Evolutionary conservation across 2,113 vertebrate species (phyloP).

Genomic region (Halichoerus grypus): DNA sequence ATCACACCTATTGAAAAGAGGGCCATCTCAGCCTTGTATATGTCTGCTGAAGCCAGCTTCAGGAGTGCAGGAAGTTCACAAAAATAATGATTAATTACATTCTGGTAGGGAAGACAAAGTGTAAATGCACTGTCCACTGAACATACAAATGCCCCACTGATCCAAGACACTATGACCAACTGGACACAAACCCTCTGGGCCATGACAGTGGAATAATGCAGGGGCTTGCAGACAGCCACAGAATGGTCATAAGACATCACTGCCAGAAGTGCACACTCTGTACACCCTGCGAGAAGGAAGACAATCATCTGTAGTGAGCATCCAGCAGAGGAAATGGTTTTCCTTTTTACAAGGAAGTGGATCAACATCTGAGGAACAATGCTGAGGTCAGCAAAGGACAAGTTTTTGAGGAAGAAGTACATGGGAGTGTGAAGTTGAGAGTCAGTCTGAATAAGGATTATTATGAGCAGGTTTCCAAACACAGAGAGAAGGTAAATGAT

Average conservation of each 20-base stretch:
- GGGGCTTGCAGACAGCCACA: conserved; percentile 68
- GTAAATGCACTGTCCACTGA: conserved; percentile 68
- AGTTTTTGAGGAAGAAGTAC: conserved; percentile 79
- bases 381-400: conserved; percentile 77
- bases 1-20: conserved; percentile 70
- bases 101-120: conserved; percentile 64
- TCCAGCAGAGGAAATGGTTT: conserved; percentile 65
- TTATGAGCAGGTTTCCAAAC: conserved; percentile 76
- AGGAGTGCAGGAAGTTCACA: conserved; percentile 71
- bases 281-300: conserved; percentile 65
- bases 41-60: conserved; percentile 70
- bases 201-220: conserved; percentile 71
- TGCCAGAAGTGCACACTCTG: conserved; percentile 56
- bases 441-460: conserved; percentile 63
- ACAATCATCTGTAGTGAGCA: conserved; percentile 66
- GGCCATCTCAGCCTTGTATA: conserved; percentile 64
- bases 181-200: conserved; percentile 53
- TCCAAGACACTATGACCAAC: conserved; percentile 62
- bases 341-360: conserved; percentile 70
- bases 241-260: conserved; percentile 73
- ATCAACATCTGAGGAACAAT: conserved; percentile 75
- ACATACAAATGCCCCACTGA: conserved; percentile 45
- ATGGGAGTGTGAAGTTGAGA: conserved; percentile 72
- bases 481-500: conserved; percentile 74
- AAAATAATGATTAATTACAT: conserved; percentile 69